Evolutionary conservation across 1,140 invertebrate species (phyloP).

Genomic region (Sweltsa coloradensis): DNA sequence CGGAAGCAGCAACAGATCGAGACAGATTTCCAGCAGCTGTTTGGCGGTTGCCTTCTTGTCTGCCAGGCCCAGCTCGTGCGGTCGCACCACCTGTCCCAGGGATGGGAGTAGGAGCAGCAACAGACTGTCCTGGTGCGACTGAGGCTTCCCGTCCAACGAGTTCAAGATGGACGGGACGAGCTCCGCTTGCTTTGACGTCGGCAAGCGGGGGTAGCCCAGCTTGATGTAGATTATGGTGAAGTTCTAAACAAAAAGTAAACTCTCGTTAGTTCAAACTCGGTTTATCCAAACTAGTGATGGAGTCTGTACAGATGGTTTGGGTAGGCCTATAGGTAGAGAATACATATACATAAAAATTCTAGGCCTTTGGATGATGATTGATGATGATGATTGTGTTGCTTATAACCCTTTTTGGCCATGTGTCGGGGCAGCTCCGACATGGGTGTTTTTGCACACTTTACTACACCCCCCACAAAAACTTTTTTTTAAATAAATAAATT

Average conservation of each 20-base stretch:
- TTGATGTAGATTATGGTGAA: constrained; percentile 91
- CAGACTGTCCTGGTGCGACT: constrained; percentile 75
- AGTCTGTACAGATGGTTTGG: too few relatives aligned
- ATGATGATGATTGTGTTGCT: too few relatives aligned
- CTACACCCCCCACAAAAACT: too few relatives aligned
- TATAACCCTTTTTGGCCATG: too few relatives aligned
- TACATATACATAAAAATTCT: too few relatives aligned
- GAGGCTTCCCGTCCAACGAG: constrained; percentile 66
- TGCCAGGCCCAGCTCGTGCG: constrained; percentile 45
- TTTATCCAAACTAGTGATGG: too few relatives aligned
- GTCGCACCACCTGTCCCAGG: constrained; percentile 55
- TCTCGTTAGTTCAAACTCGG: too few relatives aligned
- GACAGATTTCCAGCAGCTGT: constrained; percentile 60
- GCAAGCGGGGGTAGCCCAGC: constrained; percentile 74
- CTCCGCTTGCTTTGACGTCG: constrained; percentile 58
- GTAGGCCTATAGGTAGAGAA: too few relatives aligned
- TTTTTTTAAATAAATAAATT: too few relatives aligned
- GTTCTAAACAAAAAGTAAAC: constrained; percentile 63
- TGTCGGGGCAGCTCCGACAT: too few relatives aligned
- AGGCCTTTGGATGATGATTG: too few relatives aligned
- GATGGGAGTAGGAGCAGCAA: constrained; percentile 69
- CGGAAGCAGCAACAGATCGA: constrained; percentile 72
- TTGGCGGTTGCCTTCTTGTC: constrained; percentile 51
- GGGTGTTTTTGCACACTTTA: too few relatives aligned
- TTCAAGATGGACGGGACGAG: constrained; percentile 63